Conservation (phyloP, 53 echinoderm and acorn worm species). For the Holothuria scabra region DNA sequence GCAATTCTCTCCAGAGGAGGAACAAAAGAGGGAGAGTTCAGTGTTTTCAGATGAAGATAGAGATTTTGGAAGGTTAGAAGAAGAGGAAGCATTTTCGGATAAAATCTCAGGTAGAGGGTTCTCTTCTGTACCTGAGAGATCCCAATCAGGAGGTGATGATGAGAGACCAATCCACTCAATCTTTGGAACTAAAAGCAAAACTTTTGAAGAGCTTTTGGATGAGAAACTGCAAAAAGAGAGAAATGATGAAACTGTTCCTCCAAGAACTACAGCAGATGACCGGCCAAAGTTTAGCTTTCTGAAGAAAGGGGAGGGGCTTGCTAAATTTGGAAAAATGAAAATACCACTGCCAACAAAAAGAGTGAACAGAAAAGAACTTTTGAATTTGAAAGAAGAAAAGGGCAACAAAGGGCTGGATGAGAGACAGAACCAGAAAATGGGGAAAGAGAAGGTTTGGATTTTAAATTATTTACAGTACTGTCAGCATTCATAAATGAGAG, state of each 20-base stretch:
- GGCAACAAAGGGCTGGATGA: neutral
- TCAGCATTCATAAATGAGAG: too few relatives aligned
- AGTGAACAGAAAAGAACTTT: neutral
- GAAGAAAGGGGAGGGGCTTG: constrained; percentile 81
- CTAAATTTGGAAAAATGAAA: constrained; percentile 72
- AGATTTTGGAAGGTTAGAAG: too few relatives aligned
- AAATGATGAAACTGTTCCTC: constrained; percentile 38
- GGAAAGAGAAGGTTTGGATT: too few relatives aligned
- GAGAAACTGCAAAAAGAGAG: constrained; percentile 66
- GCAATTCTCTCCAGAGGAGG: too few relatives aligned
- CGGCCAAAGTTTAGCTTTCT: constrained; percentile 62
- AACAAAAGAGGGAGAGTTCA: too few relatives aligned
- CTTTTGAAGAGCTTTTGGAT: constrained; percentile 92
- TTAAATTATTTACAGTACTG: too few relatives aligned
- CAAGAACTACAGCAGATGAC: neutral
- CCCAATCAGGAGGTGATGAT: constrained; percentile 22
- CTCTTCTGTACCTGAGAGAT: too few relatives aligned
- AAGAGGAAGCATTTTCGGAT: too few relatives aligned
- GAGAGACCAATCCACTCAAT: constrained; percentile 67
- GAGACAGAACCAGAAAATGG: too few relatives aligned
- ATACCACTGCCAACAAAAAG: neutral
- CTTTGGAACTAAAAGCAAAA: constrained; percentile 66
- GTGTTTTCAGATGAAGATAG: too few relatives aligned
- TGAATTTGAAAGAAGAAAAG: neutral
- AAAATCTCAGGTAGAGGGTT: too few relatives aligned